Evolutionary conservation across 1,140 invertebrate genomes (phyloP), one percentile per base, ranked within the genome.

Genomic region (Nasonia vitripennis): DNA sequence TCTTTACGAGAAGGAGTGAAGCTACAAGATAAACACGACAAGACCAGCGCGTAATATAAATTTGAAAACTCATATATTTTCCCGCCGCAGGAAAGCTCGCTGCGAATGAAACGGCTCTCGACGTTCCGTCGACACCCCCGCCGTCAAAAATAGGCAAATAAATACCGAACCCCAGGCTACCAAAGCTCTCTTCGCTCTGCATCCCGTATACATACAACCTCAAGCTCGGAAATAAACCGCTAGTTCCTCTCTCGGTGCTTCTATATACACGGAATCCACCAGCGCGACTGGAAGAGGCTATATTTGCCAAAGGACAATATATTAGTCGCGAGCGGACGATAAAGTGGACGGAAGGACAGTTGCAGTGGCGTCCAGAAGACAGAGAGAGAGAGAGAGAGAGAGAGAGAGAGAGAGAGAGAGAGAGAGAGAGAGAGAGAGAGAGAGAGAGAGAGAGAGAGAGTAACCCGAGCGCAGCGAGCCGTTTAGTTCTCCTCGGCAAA

Each of bases 221-320:
- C n/a, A n/a, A 70, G 67, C 67, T 70, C 23, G 0, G 67, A 27
- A 55, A 55, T 55, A 55, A 55, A 55, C 51, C 51, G 51, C 51
- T 9, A 45, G 41, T 41, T 51, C 48, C 51, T 55, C 68, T 31
- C 68, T 70, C 23, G 27, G 27, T 2, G 5, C 20, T 4, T 70
- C 23, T 74, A 74, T 74, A 11, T 74, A 34, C 2, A 31, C 27
- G 14, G 67, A 70, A 10, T 70, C 67, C 67, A 12, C 2, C 67
- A 70, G 10, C 67, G n/a, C 23, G 27, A 9, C 68, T 34, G 68
- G 51, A 62, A 78, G 55, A 67, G 77, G 31, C 77, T 62, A n/a
- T 78, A 62, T 78, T 62, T 78, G 48, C 41, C 37, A 77, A 77
- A 77, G 74, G 45, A 82, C 70, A 82, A 82, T 55, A 51, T 81